Evolutionary conservation across 2,797 vertebrate genomes (phyloP).

Genomic region (Champsocephalus gunnari): DNA sequence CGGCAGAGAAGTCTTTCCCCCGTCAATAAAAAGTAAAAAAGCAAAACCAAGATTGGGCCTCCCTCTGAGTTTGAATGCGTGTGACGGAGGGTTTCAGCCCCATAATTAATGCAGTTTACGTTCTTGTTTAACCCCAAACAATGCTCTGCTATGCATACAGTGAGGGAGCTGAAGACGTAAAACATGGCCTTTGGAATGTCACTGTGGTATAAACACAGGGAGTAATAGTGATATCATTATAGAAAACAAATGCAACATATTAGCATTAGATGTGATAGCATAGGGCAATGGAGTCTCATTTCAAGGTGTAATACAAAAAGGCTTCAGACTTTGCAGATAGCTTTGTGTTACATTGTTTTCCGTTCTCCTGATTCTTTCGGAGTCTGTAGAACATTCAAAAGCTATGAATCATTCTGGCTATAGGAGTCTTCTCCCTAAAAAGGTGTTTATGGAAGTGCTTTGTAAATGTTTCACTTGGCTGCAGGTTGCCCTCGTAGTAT

Average conservation of each 20-base stretch:
- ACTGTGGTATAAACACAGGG: slow-evolving; percentile 17
- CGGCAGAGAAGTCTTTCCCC: slow-evolving; percentile 2
- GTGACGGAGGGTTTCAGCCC: slow-evolving; percentile 7
- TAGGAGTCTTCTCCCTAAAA: not conserved
- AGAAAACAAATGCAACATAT: slow-evolving; percentile 17
- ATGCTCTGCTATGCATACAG: slow-evolving; percentile 40
- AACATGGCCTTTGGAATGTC: slow-evolving; percentile 53
- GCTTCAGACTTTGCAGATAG: too few relatives aligned
- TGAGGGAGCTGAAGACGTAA: slow-evolving; percentile 9
- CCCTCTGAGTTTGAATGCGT: slow-evolving; percentile 15
- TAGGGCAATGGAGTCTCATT: not conserved
- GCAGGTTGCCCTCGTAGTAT: slow-evolving; percentile 10
- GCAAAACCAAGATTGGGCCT: slow-evolving; percentile 33
- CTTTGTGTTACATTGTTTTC: not conserved
- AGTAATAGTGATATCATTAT: slow-evolving; percentile 40
- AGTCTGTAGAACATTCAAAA: not conserved
- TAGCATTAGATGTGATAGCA: not conserved
- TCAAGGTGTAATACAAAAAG: too few relatives aligned
- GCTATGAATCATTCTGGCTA: too few relatives aligned
- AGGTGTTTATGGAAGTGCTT: not conserved
- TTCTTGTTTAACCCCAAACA: slow-evolving; percentile 74
- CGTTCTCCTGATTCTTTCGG: not conserved
- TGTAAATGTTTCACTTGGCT: slow-evolving; percentile 61
- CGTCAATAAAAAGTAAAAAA: slow-evolving; percentile 39
- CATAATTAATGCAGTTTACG: slow-evolving; percentile 37